Conservation (phyloP, 2,113 vertebrate genomes). For the Jacana jacana region DNA sequence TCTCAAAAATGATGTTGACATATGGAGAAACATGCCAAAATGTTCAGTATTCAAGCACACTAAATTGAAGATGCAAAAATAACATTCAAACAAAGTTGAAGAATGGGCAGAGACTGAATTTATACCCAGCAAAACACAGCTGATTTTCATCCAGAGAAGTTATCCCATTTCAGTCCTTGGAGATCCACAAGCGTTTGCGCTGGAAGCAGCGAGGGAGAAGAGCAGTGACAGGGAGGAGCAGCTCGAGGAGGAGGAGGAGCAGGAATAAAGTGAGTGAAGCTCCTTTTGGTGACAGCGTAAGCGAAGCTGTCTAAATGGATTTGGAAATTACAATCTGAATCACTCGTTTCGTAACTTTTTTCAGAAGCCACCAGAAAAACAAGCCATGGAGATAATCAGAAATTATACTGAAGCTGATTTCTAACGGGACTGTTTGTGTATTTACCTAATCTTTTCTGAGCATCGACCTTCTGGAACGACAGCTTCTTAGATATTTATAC, state of each 20-base stretch:
- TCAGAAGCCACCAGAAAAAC: neutral
- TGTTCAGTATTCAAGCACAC: neutral
- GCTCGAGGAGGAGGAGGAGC: neutral
- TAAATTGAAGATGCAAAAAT: neutral
- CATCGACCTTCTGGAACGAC: slow-evolving; percentile 50
- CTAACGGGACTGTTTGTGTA: slow-evolving; percentile 25
- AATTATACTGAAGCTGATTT: neutral
- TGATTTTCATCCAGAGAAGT: neutral
- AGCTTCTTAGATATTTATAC: slow-evolving; percentile 64
- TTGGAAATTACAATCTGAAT: neutral
- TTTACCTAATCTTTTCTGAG: slow-evolving; percentile 61
- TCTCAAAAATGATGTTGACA: neutral
- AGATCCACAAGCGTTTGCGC: rapidly evolving
- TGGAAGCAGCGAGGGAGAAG: neutral
- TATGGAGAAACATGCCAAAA: neutral
- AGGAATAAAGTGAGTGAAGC: neutral
- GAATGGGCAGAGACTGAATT: neutral
- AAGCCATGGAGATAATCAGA: neutral
- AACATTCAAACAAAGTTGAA: neutral
- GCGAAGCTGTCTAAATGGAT: neutral
- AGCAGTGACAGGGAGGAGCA: neutral
- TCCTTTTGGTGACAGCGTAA: neutral
- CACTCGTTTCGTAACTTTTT: neutral
- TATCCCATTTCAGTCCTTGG: neutral
- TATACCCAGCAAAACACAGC: neutral